These are phyloP conservation scores for Crocidura indochinensis DNA, from an alignment of 2,797 vertebrate species.

Conservation along the genomic window DNA sequence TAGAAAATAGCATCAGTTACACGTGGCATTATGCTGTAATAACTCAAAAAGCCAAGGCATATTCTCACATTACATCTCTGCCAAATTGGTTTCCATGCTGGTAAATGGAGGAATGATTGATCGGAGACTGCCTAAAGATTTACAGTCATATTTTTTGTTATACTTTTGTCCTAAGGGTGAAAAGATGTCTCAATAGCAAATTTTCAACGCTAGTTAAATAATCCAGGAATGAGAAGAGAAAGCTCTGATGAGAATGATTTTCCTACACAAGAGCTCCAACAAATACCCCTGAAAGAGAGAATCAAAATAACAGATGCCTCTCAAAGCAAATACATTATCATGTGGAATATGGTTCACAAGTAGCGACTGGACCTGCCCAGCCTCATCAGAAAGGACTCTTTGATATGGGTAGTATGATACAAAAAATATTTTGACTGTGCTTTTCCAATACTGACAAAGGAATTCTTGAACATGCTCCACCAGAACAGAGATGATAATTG, in stretches of 20 bases:
- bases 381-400: constrained; percentile 59
- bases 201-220: constrained; percentile 62
- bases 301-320: constrained; percentile 78
- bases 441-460: constrained; percentile 55
- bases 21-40: constrained; percentile 42
- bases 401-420: constrained; percentile 50
- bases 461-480: constrained; percentile 19
- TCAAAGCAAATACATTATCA: constrained; percentile 72
- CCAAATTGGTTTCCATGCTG: constrained; percentile 73
- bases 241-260: constrained; percentile 69
- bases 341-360: constrained; percentile 67
- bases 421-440: constrained; percentile 37
- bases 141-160: constrained; percentile 50
- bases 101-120: constrained; percentile 78
- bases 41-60: constrained; percentile 69
- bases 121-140: constrained; percentile 70
- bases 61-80: constrained; percentile 51
- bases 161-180: constrained; percentile 69
- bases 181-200: constrained; percentile 77
- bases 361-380: constrained; percentile 52
- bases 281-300: constrained; percentile 79
- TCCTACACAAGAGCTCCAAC: constrained; percentile 78
- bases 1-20: constrained; percentile 63
- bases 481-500: not conserved
- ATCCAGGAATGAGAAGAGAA: constrained; percentile 75